Evolutionary conservation across 2,797 vertebrate species (phyloP).

Genomic region (Halcyon smyrnensis): DNA sequence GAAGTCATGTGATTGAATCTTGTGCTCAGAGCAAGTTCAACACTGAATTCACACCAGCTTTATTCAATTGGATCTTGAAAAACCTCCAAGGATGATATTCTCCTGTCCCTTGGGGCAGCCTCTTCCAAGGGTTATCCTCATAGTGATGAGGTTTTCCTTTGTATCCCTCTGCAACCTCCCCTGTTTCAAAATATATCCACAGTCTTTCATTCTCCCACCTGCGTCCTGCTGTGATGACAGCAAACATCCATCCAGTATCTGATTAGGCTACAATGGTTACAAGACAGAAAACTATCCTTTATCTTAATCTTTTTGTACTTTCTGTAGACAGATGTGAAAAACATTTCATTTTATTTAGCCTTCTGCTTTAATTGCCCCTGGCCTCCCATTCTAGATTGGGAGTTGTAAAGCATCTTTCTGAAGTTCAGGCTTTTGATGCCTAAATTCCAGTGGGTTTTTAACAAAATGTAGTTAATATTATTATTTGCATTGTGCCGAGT

Average conservation of each 20-base stretch:
- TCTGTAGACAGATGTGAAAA: neutral
- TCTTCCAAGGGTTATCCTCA: neutral
- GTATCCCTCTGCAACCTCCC: neutral
- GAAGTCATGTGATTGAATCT: neutral
- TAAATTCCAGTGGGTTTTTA: neutral
- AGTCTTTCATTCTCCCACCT: neutral
- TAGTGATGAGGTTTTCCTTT: neutral
- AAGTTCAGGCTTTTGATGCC: neutral
- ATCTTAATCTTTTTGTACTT: neutral
- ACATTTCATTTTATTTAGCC: neutral
- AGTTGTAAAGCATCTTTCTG: neutral
- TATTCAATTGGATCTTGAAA: neutral
- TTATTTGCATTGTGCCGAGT: neutral
- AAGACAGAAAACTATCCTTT: neutral
- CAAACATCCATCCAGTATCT: neutral
- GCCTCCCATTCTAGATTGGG: neutral
- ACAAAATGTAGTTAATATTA: neutral
- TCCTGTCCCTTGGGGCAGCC: neutral
- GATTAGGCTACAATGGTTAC: neutral
- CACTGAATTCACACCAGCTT: neutral
- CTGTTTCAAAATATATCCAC: rapidly evolving
- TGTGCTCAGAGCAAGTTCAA: neutral
- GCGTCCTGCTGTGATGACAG: neutral
- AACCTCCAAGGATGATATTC: neutral
- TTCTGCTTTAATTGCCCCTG: neutral